These are phyloP conservation scores for Drosophila ustulata DNA, from an alignment of 2,888 invertebrate species.

Conservation along the genomic window DNA sequence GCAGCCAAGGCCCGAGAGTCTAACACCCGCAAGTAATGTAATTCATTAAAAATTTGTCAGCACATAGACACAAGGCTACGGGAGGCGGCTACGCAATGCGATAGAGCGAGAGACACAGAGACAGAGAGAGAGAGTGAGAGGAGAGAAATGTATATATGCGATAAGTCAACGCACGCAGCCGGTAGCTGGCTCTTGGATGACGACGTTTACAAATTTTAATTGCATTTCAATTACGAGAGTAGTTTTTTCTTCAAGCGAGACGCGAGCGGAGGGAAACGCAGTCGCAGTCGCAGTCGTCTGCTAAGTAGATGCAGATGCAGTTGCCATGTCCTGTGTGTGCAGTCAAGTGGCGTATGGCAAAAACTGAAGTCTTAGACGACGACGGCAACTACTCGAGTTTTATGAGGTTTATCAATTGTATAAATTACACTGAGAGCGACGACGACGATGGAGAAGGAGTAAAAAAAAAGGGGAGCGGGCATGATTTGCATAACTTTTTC, in stretches of 20 bases:
- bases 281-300: neutral
- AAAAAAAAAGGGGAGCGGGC: constrained; percentile 1
- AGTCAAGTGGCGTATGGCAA: constrained; percentile 53
- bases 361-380: constrained; percentile 33
- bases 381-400: constrained; percentile 20
- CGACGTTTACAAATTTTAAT: constrained; percentile 80
- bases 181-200: constrained; percentile 29
- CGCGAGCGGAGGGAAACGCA: neutral
- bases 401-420: constrained; percentile 68
- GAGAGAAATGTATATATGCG: constrained; percentile 1
- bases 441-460: neutral
- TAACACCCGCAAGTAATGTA: constrained; percentile 83
- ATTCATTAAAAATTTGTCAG: constrained; percentile 80
- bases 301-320: constrained; percentile 19
- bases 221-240: constrained; percentile 83
- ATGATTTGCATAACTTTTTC: constrained; percentile 62
- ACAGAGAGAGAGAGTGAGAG: neutral
- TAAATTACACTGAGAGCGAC: constrained; percentile 49
- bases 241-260: constrained; percentile 53
- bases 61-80: constrained; percentile 41
- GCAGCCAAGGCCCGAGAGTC: constrained; percentile 42
- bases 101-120: neutral
- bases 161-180: constrained; percentile 69
- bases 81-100: constrained; percentile 8
- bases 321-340: constrained; percentile 50